Conservation (phyloP, 2,888 invertebrate species). For the Amiota minor region DNA sequence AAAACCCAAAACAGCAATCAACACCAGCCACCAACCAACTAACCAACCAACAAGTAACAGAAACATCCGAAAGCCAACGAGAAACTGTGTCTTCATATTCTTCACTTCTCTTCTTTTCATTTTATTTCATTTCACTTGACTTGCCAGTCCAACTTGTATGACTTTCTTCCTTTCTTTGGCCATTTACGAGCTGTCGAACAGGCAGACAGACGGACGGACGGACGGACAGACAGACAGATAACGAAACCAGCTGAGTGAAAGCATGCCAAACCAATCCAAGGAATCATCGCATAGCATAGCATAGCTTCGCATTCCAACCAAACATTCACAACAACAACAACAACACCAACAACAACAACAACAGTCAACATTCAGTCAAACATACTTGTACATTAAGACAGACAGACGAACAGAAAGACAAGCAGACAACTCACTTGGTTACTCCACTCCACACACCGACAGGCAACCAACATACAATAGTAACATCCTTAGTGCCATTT, state of each 20-base stretch:
- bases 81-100: constrained; percentile 50
- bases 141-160: constrained; percentile 5
- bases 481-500: constrained; percentile 57
- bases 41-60: constrained; percentile 32
- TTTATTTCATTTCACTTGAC: constrained; percentile 12
- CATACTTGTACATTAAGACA: constrained; percentile 14
- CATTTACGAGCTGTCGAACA: constrained; percentile 65
- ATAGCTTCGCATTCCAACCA: too few species aligned
- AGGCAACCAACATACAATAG: background rate
- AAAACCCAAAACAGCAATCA: constrained; percentile 74
- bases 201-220: constrained; percentile 38
- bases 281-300: background rate
- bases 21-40: constrained; percentile 63
- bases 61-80: constrained; percentile 36
- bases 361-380: constrained; percentile 34
- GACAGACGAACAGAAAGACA: background rate
- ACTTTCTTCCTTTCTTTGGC: constrained; percentile 28
- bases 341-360: constrained; percentile 51
- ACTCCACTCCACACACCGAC: constrained; percentile 30
- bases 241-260: constrained; percentile 20
- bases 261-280: background rate
- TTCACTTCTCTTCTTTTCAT: constrained; percentile 37
- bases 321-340: too few species aligned
- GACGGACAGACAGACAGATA: constrained; percentile 39
- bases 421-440: constrained; percentile 17